phyloP scores from a whole-genome alignment of 2,113 vertebrate species.

The Camelus bactrianus region DNA sequence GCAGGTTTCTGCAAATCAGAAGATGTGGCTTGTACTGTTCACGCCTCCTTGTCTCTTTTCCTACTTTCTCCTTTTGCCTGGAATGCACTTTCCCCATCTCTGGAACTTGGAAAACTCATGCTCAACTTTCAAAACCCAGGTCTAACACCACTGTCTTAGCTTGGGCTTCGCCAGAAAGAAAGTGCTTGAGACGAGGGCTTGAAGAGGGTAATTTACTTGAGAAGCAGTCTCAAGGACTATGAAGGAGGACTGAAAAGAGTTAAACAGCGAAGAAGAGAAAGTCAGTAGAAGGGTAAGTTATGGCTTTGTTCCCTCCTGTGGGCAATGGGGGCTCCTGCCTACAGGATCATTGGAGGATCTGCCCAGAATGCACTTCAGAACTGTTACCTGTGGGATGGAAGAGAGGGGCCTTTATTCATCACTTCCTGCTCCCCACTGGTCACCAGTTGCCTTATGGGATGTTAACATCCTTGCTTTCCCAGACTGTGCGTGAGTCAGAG shows the following conservation, averaged over 20 bases:
- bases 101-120: neutral
- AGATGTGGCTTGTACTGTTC: neutral
- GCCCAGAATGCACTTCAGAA: neutral
- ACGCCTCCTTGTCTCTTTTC: neutral
- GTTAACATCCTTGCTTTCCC: neutral
- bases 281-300: neutral
- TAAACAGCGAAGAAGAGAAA: neutral
- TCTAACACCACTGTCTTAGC: neutral
- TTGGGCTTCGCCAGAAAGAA: neutral
- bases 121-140: neutral
- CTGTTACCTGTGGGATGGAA: neutral
- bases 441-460: neutral
- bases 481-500: neutral
- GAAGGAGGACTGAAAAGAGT: neutral
- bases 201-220: neutral
- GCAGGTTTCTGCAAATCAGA: neutral
- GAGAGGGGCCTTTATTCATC: neutral
- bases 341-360: neutral
- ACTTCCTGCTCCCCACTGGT: neutral
- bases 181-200: neutral
- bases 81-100: neutral
- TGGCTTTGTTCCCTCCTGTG: neutral
- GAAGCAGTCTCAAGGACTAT: neutral
- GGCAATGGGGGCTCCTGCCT: neutral
- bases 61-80: neutral